Percentiles rank a stretch among this genome's conserved stretches.
Conservation (phyloP, 2,797 vertebrate genomes). For the Natrix natrix region DNA sequence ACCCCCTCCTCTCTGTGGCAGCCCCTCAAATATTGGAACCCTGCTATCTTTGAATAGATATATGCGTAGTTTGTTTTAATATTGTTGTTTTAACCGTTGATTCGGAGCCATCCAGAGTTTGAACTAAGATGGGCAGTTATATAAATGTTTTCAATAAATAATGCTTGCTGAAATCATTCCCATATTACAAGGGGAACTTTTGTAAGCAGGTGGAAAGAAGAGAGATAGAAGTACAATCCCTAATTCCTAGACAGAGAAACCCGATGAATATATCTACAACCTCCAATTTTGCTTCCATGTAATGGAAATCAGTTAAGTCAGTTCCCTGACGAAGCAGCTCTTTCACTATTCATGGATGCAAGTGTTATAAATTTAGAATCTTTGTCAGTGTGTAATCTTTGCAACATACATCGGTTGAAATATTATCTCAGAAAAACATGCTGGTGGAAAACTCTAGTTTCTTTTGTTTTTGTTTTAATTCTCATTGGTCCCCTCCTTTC, state of each 20-base stretch:
- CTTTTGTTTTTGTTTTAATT: not conserved
- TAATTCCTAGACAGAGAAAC: not conserved
- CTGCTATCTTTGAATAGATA: not conserved
- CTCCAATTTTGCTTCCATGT: not conserved
- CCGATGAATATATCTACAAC: not conserved
- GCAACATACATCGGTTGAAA: not conserved
- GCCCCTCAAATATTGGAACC: no score
- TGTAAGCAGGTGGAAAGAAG: not conserved
- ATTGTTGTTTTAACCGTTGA: not conserved
- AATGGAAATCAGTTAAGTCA: not conserved
- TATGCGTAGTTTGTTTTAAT: not conserved
- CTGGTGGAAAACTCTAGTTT: not conserved
- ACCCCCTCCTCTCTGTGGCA: no score
- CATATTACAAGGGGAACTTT: not conserved
- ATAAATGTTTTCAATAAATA: not conserved
- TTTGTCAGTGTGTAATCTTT: not conserved
- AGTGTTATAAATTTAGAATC: not conserved
- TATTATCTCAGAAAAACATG: not conserved
- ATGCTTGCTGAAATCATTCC: not conserved
- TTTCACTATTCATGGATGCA: not conserved
- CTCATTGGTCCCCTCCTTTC: not conserved
- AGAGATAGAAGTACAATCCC: not conserved
- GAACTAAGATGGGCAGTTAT: not conserved
- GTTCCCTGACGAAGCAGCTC: not conserved
- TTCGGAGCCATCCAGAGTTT: not conserved